Conservation (phyloP, 2,113 vertebrate species). For the Poecile atricapillus region DNA sequence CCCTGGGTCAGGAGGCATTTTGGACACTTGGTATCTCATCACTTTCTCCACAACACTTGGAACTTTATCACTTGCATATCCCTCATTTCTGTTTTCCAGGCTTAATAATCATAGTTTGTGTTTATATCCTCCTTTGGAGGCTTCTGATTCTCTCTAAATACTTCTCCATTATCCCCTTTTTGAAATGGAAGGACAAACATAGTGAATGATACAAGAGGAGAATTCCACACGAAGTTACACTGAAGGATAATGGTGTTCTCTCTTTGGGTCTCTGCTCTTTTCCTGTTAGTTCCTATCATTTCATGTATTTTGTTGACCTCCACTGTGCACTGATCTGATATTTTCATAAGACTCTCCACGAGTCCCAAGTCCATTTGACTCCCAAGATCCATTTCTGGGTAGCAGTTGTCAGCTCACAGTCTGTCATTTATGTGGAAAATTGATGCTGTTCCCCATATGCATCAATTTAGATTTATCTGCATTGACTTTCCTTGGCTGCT, state of each 20-base stretch:
- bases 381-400: background rate
- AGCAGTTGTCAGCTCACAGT: background rate
- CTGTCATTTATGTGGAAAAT: background rate
- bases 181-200: background rate
- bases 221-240: background rate
- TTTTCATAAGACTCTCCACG: background rate
- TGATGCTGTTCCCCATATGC: background rate
- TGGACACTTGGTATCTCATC: background rate
- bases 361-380: background rate
- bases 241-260: background rate
- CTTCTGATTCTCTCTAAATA: background rate
- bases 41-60: background rate
- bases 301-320: background rate
- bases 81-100: background rate
- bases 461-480: background rate
- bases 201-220: background rate
- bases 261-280: background rate
- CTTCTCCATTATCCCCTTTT: background rate
- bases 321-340: background rate
- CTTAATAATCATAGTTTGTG: background rate
- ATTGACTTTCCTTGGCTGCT: background rate
- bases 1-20: background rate
- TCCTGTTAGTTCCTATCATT: background rate
- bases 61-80: background rate
- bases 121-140: background rate